Evolutionary conservation across 1,140 invertebrate genomes (phyloP).

Genomic region (Cydia pomonella): DNA sequence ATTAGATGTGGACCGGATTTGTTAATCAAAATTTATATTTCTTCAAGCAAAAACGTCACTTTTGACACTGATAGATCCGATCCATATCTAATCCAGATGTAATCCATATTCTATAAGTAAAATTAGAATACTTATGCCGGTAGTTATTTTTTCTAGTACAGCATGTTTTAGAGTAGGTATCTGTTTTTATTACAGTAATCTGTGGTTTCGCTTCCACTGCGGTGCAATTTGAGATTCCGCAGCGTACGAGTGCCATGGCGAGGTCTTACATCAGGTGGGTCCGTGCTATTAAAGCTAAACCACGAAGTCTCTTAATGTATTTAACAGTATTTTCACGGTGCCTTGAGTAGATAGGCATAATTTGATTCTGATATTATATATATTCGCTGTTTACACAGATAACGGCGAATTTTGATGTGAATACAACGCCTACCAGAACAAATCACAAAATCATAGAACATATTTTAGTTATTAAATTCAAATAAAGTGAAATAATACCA

Average conservation of each 20-base stretch:
- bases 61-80: too few species aligned
- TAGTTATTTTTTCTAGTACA: background rate
- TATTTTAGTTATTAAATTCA: too few species aligned
- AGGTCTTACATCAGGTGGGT: conserved; percentile 31
- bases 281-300: conserved; percentile 28
- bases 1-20: too few species aligned
- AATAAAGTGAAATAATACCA: too few species aligned
- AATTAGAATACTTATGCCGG: too few species aligned
- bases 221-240: conserved; percentile 26
- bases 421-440: too few species aligned
- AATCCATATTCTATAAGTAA: too few species aligned
- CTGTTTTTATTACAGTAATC: background rate
- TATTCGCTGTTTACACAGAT: background rate
- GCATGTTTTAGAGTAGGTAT: background rate
- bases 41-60: too few species aligned
- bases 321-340: conserved; percentile 12
- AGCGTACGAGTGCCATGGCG: conserved; percentile 6
- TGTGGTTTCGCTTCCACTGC: background rate
- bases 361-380: conserved; percentile 11
- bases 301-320: conserved; percentile 18
- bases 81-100: too few species aligned
- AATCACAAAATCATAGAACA: too few species aligned
- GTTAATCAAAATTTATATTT: too few species aligned
- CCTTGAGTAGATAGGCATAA: background rate
- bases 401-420: too few species aligned